Evolutionary conservation across 2,113 vertebrate genomes (phyloP).

Genomic region (Scolopax mira): DNA sequence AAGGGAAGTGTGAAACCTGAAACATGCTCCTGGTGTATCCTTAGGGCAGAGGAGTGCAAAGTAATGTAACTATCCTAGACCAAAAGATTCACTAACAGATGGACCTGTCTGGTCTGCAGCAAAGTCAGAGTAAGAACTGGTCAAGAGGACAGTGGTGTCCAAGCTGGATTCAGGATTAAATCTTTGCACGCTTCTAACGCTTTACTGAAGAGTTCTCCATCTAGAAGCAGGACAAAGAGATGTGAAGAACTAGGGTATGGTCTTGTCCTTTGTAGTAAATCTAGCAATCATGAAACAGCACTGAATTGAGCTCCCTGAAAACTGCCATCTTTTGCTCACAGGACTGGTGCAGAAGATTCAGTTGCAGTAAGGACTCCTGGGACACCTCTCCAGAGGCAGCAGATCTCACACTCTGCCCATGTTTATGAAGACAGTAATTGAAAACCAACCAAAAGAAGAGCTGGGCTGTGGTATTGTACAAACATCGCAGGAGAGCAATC

Average conservation of each 20-base stretch:
- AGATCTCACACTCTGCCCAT: background rate
- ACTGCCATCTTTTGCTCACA: background rate
- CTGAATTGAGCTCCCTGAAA: background rate
- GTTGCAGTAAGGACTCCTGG: background rate
- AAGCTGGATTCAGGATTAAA: background rate
- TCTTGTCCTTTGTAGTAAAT: background rate
- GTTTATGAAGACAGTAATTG: background rate
- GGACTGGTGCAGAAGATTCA: background rate
- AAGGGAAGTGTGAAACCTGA: background rate
- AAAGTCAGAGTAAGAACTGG: background rate
- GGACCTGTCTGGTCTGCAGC: background rate
- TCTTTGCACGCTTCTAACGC: background rate
- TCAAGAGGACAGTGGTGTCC: background rate
- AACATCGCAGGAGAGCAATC: background rate
- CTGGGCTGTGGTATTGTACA: background rate
- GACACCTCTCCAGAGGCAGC: background rate
- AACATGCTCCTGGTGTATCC: background rate
- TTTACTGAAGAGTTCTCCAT: background rate
- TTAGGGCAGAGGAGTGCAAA: background rate
- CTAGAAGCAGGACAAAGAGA: background rate
- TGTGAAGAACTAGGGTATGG: background rate
- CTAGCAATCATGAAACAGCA: background rate
- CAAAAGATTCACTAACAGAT: background rate
- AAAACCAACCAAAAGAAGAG: background rate
- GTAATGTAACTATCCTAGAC: background rate